phyloP scores from a whole-genome alignment of 2,113 vertebrate species.

The Bombycilla garrulus region DNA sequence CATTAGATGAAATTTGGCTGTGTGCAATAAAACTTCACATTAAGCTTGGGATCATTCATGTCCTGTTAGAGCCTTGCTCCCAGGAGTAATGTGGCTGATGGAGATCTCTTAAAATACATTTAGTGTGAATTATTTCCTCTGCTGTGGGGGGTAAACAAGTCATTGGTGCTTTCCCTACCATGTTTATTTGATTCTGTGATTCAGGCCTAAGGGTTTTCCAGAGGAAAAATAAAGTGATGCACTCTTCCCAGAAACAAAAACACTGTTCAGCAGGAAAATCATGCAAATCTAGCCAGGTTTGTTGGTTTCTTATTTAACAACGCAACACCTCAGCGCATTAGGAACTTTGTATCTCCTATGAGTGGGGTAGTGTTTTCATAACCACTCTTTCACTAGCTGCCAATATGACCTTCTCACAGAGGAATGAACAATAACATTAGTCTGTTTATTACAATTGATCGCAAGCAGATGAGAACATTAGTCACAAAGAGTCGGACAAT shows the following conservation, averaged over 20 bases:
- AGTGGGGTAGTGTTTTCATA: background rate
- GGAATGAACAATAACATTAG: background rate
- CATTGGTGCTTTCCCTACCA: background rate
- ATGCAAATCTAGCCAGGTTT: background rate
- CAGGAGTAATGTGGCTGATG: background rate
- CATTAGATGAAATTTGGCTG: background rate
- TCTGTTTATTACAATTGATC: constrained; percentile 20
- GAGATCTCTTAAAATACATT: background rate
- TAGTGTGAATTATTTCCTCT: background rate
- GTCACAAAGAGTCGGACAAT: background rate
- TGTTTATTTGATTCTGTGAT: background rate
- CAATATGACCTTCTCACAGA: background rate
- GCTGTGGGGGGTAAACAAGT: background rate
- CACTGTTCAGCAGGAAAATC: background rate
- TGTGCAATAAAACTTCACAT: background rate
- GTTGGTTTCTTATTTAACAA: background rate
- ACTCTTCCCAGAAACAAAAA: background rate
- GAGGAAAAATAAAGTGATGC: background rate
- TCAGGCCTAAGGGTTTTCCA: background rate
- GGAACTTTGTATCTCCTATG: background rate
- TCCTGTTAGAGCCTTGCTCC: background rate
- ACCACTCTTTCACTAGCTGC: background rate
- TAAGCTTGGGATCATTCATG: background rate
- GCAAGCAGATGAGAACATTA: background rate
- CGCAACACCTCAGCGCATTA: background rate